Base-by-base conservation (phyloP, 2,113 vertebrate genomes). In the Eolophus roseicapilla region DNA sequence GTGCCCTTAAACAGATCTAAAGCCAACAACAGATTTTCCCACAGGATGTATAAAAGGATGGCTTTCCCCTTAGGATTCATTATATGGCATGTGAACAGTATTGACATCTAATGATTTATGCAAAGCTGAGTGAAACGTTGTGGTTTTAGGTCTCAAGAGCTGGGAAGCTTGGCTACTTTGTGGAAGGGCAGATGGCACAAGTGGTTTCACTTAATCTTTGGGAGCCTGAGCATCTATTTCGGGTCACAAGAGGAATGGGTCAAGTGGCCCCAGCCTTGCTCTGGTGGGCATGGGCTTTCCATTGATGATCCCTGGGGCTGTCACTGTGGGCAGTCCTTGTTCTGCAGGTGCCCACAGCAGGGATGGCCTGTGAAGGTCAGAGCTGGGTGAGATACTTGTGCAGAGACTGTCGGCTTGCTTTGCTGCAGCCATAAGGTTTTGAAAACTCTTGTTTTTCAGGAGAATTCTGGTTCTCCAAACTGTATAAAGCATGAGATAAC, bases 21-120 rank as follows among this genome's bases (percentile, higher is more conserved):
- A 89, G 29, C 33, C 57, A 96, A 49, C 14, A 75, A 92, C 44
- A 86, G 79, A 43, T 82, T 93, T 90, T 94, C 92, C 74, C 94
- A 80, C 73, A 79, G 92, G 84, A 77, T 77, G 17, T 84, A 62
- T 67, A 75, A 74, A 74, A 78, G 52, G 41, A 82, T 55, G 52
- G n/a, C 64, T 86, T 88, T 79, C 73, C 93, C 92, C 70, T 76
- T 49, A 91, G 92, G 87, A 82, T 95, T 87, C 67, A 59, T 96
- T 90, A 81, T 67, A 52, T 13, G 20, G 70, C 71, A 65, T 82
- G 82, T 84, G 82, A 93, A 74, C 69, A 31, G 33, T 92, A 82
- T 95, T 85, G 93, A 77, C 76, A 77, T 91, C 37, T 67, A 41
- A 68, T 62, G 74, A 93, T 80, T 75, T 85, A 74, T 79, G 82